Conservation (phyloP, 2,888 invertebrate species). For the Nomada hirtipes region DNA sequence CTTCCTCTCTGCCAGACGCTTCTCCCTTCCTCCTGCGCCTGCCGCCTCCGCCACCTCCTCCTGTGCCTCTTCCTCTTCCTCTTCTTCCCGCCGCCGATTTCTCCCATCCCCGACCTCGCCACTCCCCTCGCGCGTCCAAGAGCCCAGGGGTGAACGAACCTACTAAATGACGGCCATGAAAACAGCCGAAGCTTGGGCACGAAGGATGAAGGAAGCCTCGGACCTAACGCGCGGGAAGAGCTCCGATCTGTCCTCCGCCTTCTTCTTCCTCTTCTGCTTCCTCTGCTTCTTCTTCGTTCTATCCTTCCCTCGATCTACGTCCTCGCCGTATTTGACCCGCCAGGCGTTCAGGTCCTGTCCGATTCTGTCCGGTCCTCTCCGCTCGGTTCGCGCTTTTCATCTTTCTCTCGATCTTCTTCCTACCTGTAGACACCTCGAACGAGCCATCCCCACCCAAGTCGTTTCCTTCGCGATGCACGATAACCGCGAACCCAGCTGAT, state of each 20-base stretch:
- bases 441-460: not conserved
- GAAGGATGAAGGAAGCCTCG: slow-evolving; percentile 80
- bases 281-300: not conserved
- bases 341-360: slow-evolving; percentile 2
- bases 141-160: slow-evolving; percentile 84
- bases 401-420: slow-evolving; percentile 10
- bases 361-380: slow-evolving; percentile 4
- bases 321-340: not conserved
- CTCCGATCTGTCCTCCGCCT: slow-evolving; percentile 27
- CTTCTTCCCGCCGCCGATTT: slow-evolving; percentile 65
- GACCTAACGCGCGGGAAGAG: slow-evolving; percentile 76
- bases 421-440: not conserved
- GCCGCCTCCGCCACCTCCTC: slow-evolving; percentile 42
- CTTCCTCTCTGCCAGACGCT: slow-evolving; percentile 19
- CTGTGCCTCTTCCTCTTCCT: slow-evolving; percentile 57
- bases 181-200: slow-evolving; percentile 83
- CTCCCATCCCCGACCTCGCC: slow-evolving; percentile 50
- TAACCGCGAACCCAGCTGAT: slow-evolving; percentile 21
- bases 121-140: slow-evolving; percentile 72
- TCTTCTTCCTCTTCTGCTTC: slow-evolving; percentile 7
- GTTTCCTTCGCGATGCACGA: not conserved
- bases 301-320: not conserved
- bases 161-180: slow-evolving; percentile 85
- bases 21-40: slow-evolving; percentile 45
- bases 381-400: slow-evolving; percentile 9